Conservation (phyloP, 2,888 invertebrate genomes). For the Tetranychus truncatus region DNA sequence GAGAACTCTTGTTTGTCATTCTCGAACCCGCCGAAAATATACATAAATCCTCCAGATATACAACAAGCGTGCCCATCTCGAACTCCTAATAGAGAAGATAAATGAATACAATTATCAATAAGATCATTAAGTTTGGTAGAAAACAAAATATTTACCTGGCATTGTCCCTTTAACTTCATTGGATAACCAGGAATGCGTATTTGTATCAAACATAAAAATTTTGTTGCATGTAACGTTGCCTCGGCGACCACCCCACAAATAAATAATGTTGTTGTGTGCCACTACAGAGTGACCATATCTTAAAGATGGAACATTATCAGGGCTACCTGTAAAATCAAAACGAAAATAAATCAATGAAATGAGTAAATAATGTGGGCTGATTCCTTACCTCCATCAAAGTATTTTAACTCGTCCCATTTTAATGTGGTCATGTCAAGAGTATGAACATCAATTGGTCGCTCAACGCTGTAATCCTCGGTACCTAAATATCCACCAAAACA, state of each 20-base stretch:
- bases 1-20: constrained; percentile 61
- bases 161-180: neutral
- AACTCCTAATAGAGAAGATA: constrained; percentile 33
- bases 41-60: constrained; percentile 57
- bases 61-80: constrained; percentile 83
- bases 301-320: constrained; percentile 45
- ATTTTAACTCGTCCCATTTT: constrained; percentile 10
- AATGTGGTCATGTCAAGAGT: constrained; percentile 53
- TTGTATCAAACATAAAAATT: neutral
- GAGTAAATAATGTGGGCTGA: too few relatives aligned
- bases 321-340: neutral
- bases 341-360: too few relatives aligned
- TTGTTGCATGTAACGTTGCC: neutral
- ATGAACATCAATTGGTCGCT: constrained; percentile 64
- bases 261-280: constrained; percentile 51
- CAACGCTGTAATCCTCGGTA: constrained; percentile 47
- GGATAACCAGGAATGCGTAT: neutral
- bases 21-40: constrained; percentile 76
- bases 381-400: too few relatives aligned
- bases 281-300: constrained; percentile 84
- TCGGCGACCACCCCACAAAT: constrained; percentile 52
- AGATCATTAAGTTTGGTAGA: neutral
- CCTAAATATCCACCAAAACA: constrained; percentile 67
- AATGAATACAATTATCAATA: neutral
- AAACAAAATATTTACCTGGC: neutral